Base-by-base conservation (phyloP, 2,113 vertebrate genomes). In the Rhabdornis inornatus region DNA sequence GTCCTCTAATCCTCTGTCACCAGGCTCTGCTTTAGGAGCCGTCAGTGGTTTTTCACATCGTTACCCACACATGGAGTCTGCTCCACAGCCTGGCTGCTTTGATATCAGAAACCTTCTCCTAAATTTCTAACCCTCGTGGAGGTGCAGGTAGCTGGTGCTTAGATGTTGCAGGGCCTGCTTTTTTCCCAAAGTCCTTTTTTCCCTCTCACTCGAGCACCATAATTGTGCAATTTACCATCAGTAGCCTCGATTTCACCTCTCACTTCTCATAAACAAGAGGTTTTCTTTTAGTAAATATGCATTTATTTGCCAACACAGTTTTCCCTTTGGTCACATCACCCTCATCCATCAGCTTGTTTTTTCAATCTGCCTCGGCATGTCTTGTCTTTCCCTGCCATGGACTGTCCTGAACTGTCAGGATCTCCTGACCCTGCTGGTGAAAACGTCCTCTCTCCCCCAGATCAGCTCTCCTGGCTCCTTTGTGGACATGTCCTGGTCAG, bases 41-140 rank as follows among this genome's bases (percentile, higher is more conserved):
- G 74, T 94, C 79, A 87, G 94, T 96, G 95, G 95, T 95, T 97
- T 97, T 94, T 82, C 95, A 96, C 89, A 20, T 97, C 83, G 7
- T 97, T 97, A 92, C 72, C 66, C 83, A 91, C 92, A 87, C n/a
- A 11, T 57, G 87, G 87, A 94, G 61, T 35, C 74, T 82, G 93
- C 89, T 96, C 57, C 83, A 91, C 61, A 72, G 74, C 91, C 69
- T 94, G 13, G 0, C 31, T 33, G 65, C 87, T 95, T 95, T 95
- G 95, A 95, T 94, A 95, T 14, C 89, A 96, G 92, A 96, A 84
- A 95, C 94, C 89, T 82, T 83, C 83, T 59, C 72, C 72, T 15
- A 60, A 81, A 71, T 89, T 81, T 93, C 71, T 33, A 68, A 21
- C 71, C 82, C 68, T 75, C 0, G 0, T 40, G 52, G 66, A 83